A percentile compares a stretch with the other conserved stretches of the same genome.
phyloP scores from a whole-genome alignment of 2,113 vertebrate genomes.

The Halichoerus grypus region DNA sequence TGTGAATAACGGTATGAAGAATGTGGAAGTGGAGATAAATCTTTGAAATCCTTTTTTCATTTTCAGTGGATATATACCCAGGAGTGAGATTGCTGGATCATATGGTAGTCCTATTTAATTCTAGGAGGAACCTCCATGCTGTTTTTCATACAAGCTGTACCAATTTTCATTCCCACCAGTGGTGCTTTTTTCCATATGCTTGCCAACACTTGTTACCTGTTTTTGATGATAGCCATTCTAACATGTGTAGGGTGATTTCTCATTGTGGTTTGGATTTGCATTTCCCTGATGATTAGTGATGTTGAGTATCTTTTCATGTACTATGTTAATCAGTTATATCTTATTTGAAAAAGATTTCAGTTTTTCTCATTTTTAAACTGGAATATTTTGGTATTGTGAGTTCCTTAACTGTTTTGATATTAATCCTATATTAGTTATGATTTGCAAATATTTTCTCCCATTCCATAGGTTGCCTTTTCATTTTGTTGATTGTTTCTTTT shows the following conservation, averaged over 20 bases:
- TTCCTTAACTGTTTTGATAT: neutral
- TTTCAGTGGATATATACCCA: neutral
- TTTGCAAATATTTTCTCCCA: neutral
- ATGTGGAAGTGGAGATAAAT: neutral
- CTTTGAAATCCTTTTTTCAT: neutral
- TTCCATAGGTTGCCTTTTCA: neutral
- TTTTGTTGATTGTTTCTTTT: conserved; percentile 29
- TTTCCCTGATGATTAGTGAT: neutral
- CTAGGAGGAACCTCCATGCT: neutral
- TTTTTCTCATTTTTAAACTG: neutral
- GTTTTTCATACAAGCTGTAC: neutral
- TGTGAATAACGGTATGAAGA: neutral
- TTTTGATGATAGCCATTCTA: neutral
- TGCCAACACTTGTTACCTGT: neutral
- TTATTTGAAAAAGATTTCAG: neutral
- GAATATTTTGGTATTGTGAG: neutral
- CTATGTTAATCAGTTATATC: neutral
- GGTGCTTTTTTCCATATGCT: neutral
- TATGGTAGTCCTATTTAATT: neutral
- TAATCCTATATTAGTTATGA: neutral
- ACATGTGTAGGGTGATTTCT: neutral
- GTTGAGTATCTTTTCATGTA: neutral
- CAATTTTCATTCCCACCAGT: neutral
- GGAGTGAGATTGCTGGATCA: neutral
- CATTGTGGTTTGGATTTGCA: neutral